Evolutionary conservation across 2,113 vertebrate genomes (phyloP).

Genomic region (Hemicordylus capensis): DNA sequence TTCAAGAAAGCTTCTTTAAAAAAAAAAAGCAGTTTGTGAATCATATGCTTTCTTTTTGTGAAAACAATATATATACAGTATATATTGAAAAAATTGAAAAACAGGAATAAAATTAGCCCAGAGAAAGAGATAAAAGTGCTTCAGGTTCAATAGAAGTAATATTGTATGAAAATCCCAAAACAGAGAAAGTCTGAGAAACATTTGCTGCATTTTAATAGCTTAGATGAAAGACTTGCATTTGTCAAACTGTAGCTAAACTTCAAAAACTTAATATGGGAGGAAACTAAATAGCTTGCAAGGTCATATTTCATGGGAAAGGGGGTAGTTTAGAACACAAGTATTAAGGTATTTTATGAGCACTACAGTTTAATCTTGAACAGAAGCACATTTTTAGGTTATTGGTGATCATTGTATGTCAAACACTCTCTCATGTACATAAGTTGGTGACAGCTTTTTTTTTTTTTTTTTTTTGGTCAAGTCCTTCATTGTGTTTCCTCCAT

Average conservation of each 20-base stretch:
- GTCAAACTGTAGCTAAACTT: constrained; percentile 27
- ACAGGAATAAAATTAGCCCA: constrained; percentile 17
- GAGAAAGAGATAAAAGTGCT: constrained; percentile 3
- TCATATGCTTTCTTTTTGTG: constrained; percentile 12
- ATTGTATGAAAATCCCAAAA: constrained; percentile 35
- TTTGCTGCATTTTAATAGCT: constrained; percentile 42
- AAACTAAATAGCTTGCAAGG: constrained; percentile 35
- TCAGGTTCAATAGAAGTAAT: constrained; percentile 21
- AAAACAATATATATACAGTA: neutral
- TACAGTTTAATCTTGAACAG: constrained; percentile 1
- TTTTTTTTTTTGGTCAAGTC: neutral
- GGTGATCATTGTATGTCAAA: neutral
- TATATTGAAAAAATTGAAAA: neutral
- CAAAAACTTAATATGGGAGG: constrained; percentile 8
- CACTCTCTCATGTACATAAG: neutral
- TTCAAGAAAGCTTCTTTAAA: constrained; percentile 3
- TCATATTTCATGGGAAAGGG: constrained; percentile 40
- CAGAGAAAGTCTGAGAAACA: constrained; percentile 25
- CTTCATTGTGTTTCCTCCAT: neutral
- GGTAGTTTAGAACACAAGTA: neutral
- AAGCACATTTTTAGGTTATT: neutral
- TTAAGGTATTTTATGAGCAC: neutral
- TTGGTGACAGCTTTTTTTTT: neutral
- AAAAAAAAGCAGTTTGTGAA: constrained; percentile 7
- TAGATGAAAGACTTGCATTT: constrained; percentile 14